A percentile compares a stretch with the other conserved stretches of the same genome.
phyloP scores from a whole-genome alignment of 2,888 invertebrate genomes.

The Gortyna flavago region DNA sequence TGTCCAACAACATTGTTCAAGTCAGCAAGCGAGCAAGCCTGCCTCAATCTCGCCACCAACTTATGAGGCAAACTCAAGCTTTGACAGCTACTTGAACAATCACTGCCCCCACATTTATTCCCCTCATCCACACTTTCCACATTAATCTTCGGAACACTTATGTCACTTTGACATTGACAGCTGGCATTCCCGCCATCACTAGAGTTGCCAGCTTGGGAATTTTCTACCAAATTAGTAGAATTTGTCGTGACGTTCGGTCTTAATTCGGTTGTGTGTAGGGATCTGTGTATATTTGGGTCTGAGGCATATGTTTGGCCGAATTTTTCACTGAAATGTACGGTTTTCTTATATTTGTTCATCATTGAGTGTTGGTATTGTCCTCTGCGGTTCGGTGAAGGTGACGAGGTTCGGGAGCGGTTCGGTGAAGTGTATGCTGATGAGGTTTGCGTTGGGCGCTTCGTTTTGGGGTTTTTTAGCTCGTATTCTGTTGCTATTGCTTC shows the following conservation, averaged over 20 bases:
- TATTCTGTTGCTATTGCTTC: conserved; percentile 87
- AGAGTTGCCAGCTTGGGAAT: conserved; percentile 68
- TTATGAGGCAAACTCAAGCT: conserved; percentile 77
- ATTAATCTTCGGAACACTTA: conserved; percentile 70
- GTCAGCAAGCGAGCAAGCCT: conserved; percentile 83
- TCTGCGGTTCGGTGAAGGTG: conserved; percentile 77
- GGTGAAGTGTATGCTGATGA: conserved; percentile 80
- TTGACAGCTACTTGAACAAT: conserved; percentile 64
- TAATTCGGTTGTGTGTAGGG: conserved; percentile 47
- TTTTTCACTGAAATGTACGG: conserved; percentile 78
- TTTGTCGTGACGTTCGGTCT: conserved; percentile 44
- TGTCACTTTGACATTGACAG: conserved; percentile 68
- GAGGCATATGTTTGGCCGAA: conserved; percentile 78
- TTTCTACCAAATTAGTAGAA: conserved; percentile 68
- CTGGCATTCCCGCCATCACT: conserved; percentile 58
- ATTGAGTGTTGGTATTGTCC: conserved; percentile 84
- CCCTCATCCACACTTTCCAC: conserved; percentile 64
- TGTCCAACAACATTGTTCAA: conserved; percentile 74
- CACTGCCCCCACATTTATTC: conserved; percentile 50
- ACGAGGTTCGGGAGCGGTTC: conserved; percentile 78
- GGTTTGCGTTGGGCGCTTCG: conserved; percentile 71
- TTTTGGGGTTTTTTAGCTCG: conserved; percentile 78
- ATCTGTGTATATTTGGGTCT: conserved; percentile 82
- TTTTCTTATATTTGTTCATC: conserved; percentile 79
- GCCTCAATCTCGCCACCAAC: conserved; percentile 79